These are phyloP conservation scores for Ploceus nigricollis DNA, from an alignment of 2,113 vertebrate species.

Conservation along the genomic window DNA sequence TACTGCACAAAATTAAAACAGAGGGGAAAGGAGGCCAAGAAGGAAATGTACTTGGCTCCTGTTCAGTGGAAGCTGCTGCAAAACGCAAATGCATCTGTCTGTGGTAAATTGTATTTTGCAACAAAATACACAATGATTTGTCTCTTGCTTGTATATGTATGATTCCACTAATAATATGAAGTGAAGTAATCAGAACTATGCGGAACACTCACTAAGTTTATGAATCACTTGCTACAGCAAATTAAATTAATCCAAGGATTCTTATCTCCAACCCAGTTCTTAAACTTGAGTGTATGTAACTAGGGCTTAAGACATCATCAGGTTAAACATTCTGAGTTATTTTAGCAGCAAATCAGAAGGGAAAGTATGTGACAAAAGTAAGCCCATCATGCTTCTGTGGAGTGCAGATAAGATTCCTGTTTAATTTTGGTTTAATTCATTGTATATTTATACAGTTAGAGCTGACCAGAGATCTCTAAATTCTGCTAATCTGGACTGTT, in stretches of 20 bases:
- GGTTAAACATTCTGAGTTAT: background rate
- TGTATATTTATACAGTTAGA: background rate
- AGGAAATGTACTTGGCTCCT: conserved; percentile 25
- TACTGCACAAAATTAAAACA: background rate
- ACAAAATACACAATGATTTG: background rate
- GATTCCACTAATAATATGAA: background rate
- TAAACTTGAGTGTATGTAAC: background rate
- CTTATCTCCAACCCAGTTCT: background rate
- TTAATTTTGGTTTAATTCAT: background rate
- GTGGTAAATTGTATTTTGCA: background rate
- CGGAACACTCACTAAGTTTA: background rate
- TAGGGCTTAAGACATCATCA: background rate
- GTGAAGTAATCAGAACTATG: background rate
- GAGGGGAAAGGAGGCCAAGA: background rate
- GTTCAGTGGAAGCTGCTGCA: conserved; percentile 7
- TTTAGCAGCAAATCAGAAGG: background rate
- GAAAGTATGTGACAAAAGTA: background rate
- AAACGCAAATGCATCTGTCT: background rate
- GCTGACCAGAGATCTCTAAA: background rate
- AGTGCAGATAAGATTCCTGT: background rate
- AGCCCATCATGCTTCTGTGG: background rate
- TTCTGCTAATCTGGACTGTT: background rate
- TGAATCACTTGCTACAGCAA: background rate
- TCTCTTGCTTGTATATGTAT: background rate
- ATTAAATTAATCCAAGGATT: background rate